These are phyloP conservation scores for Bombyx huttoni DNA, from an alignment of 2,888 invertebrate species.

Conservation along the genomic window DNA sequence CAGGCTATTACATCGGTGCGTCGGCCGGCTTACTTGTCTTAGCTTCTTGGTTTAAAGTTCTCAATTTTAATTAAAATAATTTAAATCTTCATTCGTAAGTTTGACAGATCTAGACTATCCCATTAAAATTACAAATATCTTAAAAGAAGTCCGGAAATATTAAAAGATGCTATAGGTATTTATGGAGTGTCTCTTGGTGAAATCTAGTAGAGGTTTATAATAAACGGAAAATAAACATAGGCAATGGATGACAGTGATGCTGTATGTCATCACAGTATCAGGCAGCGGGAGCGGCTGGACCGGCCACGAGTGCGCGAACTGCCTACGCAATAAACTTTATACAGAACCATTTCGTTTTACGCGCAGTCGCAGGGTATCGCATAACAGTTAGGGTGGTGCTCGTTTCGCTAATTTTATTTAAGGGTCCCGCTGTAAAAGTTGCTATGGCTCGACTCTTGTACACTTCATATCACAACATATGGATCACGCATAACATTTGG, in stretches of 20 bases:
- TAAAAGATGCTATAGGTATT: too few species aligned
- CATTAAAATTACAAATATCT: too few species aligned
- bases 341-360: constrained; percentile 5
- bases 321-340: constrained; percentile 1
- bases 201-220: background rate
- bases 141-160: too few species aligned
- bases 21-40: background rate
- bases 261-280: background rate
- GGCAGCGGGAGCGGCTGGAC: background rate
- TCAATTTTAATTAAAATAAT: too few species aligned
- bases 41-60: too few species aligned
- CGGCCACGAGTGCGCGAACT: background rate
- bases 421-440: constrained; percentile 19
- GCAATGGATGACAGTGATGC: background rate
- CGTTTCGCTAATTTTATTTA: constrained; percentile 37
- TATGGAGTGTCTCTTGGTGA: too few species aligned
- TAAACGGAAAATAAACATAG: background rate
- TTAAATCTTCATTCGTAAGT: too few species aligned
- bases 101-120: too few species aligned
- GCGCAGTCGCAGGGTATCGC: constrained; percentile 1
- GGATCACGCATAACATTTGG: background rate
- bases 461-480: background rate
- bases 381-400: constrained; percentile 23
- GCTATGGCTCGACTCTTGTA: constrained; percentile 17
- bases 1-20: background rate